A percentile compares a stretch with the other conserved stretches of the same genome.
Conservation (phyloP, 1,140 invertebrate species). For the Aphis craccivora region DNA sequence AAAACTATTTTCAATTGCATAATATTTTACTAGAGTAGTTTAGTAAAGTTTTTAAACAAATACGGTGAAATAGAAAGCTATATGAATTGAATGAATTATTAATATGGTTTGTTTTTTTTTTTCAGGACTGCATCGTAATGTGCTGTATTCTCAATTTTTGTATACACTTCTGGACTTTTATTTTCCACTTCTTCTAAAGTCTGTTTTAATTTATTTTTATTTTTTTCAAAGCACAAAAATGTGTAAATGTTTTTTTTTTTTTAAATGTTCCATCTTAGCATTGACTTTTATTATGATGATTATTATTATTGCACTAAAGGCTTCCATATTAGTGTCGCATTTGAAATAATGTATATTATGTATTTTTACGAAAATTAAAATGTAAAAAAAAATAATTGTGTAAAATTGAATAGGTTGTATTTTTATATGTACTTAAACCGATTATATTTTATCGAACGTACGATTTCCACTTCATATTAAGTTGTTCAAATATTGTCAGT, state of each 20-base stretch:
- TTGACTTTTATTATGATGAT: neutral
- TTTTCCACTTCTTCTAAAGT: conserved; percentile 42
- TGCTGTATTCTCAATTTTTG: conserved; percentile 36
- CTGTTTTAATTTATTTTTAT: conserved; percentile 46
- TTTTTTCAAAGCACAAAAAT: conserved; percentile 20
- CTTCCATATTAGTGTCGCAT: conserved; percentile 30
- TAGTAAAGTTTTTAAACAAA: neutral
- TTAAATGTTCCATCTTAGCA: neutral
- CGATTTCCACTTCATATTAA: conserved; percentile 8
- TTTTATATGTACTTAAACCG: conserved; percentile 56
- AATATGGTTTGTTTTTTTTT: conserved; percentile 23
- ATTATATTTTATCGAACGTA: neutral
- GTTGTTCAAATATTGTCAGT: conserved; percentile 31
- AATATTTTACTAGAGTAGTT: conserved; percentile 19
- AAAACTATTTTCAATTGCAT: neutral
- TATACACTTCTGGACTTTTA: neutral
- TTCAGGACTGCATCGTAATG: conserved; percentile 55
- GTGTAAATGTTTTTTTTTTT: conserved; percentile 37
- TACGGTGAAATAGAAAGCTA: neutral
- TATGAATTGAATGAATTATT: neutral
- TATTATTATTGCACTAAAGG: conserved; percentile 44
- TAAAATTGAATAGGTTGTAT: conserved; percentile 44
- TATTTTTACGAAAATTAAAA: conserved; percentile 31
- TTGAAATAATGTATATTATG: neutral
- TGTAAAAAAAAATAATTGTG: neutral